Conservation (phyloP, 2,888 invertebrate genomes). For the Vesta saturnalis region DNA sequence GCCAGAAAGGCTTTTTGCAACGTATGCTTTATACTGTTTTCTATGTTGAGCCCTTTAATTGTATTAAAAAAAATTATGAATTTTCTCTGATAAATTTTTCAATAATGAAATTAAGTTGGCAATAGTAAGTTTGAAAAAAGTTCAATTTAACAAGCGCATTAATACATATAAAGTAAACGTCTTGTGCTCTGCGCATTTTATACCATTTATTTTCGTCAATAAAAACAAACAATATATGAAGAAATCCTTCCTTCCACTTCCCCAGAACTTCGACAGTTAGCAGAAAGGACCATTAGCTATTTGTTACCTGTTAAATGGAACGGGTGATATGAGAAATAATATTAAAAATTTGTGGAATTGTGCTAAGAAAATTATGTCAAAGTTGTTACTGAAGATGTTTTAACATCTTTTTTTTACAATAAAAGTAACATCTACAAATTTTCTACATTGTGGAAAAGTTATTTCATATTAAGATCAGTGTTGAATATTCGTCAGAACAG, state of each 20-base stretch:
- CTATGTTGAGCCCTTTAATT: too few species aligned
- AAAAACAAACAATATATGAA: background rate
- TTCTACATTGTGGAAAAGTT: conserved; percentile 10
- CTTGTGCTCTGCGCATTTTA: too few species aligned
- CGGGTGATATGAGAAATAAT: conserved; percentile 10
- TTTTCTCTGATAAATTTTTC: background rate
- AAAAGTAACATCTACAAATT: background rate
- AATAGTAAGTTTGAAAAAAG: too few species aligned
- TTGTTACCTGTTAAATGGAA: background rate
- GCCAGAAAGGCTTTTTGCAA: too few species aligned
- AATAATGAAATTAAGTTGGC: too few species aligned
- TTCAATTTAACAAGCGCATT: too few species aligned
- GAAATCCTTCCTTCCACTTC: background rate
- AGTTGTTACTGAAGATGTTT: conserved; percentile 10
- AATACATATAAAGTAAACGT: too few species aligned
- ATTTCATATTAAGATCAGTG: conserved; percentile 10
- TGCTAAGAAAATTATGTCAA: background rate
- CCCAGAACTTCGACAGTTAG: background rate
- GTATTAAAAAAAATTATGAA: too few species aligned
- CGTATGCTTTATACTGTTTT: too few species aligned
- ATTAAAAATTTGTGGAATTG: conserved; percentile 10
- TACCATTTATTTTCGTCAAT: background rate
- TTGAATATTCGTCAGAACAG: conserved; percentile 7
- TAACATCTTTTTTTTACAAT: too few species aligned
- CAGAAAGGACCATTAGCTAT: background rate